phyloP scores from a whole-genome alignment of 2,888 invertebrate species.

The Autographa gamma region DNA sequence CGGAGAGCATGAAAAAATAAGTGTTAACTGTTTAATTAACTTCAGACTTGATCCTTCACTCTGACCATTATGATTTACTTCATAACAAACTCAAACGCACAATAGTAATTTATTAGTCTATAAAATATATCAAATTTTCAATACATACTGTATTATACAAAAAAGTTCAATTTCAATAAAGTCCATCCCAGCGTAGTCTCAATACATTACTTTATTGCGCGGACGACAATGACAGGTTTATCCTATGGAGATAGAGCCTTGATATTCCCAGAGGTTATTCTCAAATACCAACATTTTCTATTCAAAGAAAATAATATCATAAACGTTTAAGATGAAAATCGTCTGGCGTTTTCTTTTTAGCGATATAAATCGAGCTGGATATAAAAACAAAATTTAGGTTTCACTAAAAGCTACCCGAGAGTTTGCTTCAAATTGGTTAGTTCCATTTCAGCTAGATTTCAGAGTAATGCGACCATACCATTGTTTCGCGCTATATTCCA shows the following conservation, averaged over 20 bases:
- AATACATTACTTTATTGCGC: constrained; percentile 6
- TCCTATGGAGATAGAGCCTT: background rate
- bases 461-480: constrained; percentile 68
- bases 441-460: constrained; percentile 75
- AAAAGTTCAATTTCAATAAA: background rate
- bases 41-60: too few species aligned
- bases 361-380: constrained; percentile 37
- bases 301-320: constrained; percentile 8
- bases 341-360: constrained; percentile 39
- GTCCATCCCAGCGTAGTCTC: constrained; percentile 3
- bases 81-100: too few species aligned
- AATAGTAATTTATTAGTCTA: too few species aligned
- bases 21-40: too few species aligned
- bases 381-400: constrained; percentile 70
- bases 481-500: constrained; percentile 35
- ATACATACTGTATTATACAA: background rate
- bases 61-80: too few species aligned
- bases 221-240: constrained; percentile 4
- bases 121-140: background rate
- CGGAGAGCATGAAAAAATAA: too few species aligned
- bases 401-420: constrained; percentile 71
- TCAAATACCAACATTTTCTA: constrained; percentile 8
- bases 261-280: constrained; percentile 2
- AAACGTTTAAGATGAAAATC: constrained; percentile 21
- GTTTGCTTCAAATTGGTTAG: constrained; percentile 76